A percentile compares a stretch with the other conserved stretches of the same genome.
These are phyloP conservation scores for Elgaria multicarinata DNA, from an alignment of 2,113 vertebrate genomes.

Conservation along the genomic window DNA sequence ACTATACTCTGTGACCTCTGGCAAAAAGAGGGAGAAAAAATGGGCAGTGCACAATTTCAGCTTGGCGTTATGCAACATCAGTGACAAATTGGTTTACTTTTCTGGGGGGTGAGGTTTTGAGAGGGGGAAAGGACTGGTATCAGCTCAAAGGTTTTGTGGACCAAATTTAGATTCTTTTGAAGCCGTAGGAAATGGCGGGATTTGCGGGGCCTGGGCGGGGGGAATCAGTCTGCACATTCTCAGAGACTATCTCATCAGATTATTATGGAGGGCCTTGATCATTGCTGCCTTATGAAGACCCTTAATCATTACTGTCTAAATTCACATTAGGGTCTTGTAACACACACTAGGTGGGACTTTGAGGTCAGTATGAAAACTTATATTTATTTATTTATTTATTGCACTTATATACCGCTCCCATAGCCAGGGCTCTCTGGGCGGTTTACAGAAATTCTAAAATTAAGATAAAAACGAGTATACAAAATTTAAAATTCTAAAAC, in stretches of 20 bases:
- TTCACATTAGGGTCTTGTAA: neutral
- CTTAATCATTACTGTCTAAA: too few species aligned
- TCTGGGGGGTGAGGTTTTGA: conserved; percentile 50
- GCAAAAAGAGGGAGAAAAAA: conserved; percentile 5
- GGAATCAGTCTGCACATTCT: neutral
- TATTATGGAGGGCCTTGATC: too few species aligned
- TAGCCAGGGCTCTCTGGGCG: too few species aligned
- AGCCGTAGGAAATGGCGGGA: neutral
- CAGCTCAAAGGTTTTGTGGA: conserved; percentile 3
- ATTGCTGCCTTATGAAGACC: too few species aligned
- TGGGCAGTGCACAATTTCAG: conserved; percentile 55
- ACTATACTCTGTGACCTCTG: conserved; percentile 70
- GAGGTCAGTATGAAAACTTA: neutral
- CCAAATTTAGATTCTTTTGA: neutral
- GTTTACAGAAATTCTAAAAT: too few species aligned
- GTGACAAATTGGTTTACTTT: conserved; percentile 75
- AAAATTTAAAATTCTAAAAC: too few species aligned
- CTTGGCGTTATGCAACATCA: conserved; percentile 65
- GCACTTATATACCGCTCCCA: too few species aligned
- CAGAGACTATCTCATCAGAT: neutral
- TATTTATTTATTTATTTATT: too few species aligned
- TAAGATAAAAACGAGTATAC: too few species aligned
- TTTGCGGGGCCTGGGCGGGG: neutral
- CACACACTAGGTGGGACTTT: neutral
- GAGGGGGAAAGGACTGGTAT: conserved; percentile 19